A percentile compares a stretch with the other conserved stretches of the same genome.
phyloP scores from a whole-genome alignment of 30 jellyfish, hydroid and myxozoan species.

The Clytia hemisphaerica region DNA sequence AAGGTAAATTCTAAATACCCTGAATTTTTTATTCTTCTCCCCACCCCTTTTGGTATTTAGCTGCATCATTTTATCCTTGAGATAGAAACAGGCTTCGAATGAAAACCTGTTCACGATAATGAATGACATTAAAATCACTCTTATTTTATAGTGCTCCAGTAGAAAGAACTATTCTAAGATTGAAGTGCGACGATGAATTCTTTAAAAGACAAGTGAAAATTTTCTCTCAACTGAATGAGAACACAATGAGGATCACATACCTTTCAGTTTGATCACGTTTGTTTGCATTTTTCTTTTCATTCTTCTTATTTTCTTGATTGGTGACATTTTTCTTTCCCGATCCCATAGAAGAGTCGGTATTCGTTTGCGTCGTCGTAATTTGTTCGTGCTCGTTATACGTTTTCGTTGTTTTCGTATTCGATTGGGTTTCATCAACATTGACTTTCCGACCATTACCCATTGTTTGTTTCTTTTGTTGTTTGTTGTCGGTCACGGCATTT shows the following conservation, averaged over 20 bases:
- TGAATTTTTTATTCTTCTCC: too few relatives aligned
- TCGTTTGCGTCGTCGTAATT: constrained; percentile 23
- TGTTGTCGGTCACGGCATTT: background rate
- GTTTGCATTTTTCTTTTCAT: background rate
- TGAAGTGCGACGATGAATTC: too few relatives aligned
- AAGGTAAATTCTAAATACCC: too few relatives aligned
- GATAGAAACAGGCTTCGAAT: too few relatives aligned
- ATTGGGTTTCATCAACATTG: background rate
- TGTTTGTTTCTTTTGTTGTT: too few relatives aligned
- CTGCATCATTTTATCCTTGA: too few relatives aligned
- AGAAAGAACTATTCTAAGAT: too few relatives aligned
- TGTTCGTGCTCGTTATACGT: background rate
- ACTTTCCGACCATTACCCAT: background rate
- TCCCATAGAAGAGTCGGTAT: constrained; percentile 39
- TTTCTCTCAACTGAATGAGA: background rate
- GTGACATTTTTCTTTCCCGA: constrained; percentile 17
- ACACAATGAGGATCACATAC: background rate
- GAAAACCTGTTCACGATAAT: too few relatives aligned
- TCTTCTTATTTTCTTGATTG: constrained; percentile 6
- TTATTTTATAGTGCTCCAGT: too few relatives aligned
- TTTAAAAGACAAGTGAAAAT: too few relatives aligned
- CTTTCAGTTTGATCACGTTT: background rate
- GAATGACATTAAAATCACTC: too few relatives aligned
- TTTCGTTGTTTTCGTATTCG: background rate
- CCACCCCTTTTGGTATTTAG: too few relatives aligned